Percentiles rank a stretch among this genome's conserved stretches.
Conservation (phyloP, 2,888 invertebrate species). For the Cheilosia soror region DNA sequence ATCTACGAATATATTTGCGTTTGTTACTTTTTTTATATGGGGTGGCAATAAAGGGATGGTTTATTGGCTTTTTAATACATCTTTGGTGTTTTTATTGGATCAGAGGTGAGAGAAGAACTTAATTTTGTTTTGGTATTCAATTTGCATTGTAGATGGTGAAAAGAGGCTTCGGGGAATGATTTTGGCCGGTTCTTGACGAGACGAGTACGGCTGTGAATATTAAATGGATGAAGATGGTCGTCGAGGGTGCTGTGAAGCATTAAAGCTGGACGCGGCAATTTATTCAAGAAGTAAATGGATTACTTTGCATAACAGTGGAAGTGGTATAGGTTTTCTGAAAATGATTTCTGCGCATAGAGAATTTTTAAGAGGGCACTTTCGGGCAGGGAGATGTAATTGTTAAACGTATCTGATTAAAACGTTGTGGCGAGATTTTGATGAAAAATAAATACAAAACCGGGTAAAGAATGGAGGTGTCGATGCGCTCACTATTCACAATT, state of each 20-base stretch:
- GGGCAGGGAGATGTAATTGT: too few species aligned
- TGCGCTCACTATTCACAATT: too few species aligned
- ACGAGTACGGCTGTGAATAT: conserved; percentile 36
- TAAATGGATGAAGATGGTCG: conserved; percentile 17
- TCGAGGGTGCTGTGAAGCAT: not conserved
- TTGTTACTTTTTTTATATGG: not conserved
- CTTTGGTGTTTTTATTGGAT: conserved; percentile 28
- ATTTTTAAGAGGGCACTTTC: too few species aligned
- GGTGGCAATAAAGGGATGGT: conserved; percentile 66
- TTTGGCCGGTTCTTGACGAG: conserved; percentile 15
- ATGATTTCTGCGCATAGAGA: not conserved
- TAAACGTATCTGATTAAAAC: too few species aligned
- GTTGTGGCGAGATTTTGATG: too few species aligned
- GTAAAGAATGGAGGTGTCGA: too few species aligned
- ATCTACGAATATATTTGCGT: conserved; percentile 4
- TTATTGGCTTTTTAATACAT: conserved; percentile 59
- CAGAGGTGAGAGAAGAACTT: conserved; percentile 18
- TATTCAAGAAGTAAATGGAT: conserved; percentile 45
- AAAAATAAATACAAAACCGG: too few species aligned
- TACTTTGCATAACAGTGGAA: not conserved
- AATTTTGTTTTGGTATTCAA: conserved; percentile 64
- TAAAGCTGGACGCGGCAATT: conserved; percentile 31
- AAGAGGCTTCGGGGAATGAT: conserved; percentile 57
- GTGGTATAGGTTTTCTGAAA: not conserved
- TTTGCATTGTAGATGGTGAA: conserved; percentile 55